Evolutionary conservation across 2,113 vertebrate species (phyloP), one percentile per base, ranked within the genome.

Genomic region (Etheostoma spectabile): DNA sequence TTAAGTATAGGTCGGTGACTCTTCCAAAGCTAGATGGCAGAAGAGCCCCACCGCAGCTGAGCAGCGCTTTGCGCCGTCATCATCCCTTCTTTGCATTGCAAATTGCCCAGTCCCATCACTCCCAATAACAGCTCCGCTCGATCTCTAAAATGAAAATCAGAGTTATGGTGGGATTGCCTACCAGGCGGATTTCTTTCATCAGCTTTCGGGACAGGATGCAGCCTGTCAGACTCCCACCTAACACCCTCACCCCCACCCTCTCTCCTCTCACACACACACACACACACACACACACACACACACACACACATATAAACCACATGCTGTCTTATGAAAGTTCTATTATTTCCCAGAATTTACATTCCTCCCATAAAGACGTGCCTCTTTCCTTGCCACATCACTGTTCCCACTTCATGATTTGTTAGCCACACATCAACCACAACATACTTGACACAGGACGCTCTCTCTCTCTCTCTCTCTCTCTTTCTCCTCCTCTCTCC

Each of bases 21-120:
- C 71, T 91, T 85, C 82, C 53, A 81, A 89, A 93, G 92, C 91
- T 92, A 94, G 93, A 85, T 92, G 93, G 93, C 93, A 92, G 92
- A 93, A 94, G 93, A 93, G 90, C 62, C 89, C 87, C 92, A 91
- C 87, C 81, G 91, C 90, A 90, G 81, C 85, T 45, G 73, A 67
- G 77, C 82, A 35, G 79, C 68, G 71, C 81, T 88, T 52, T 89
- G 83, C 86, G 73, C 88, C 91, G 89, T 90, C 86, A 92, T 85
- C 91, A 67, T 85, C 81, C 83, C 84, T 46, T 85, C 85, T 93
- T 93, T 92, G 83, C 87, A 92, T 92, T 92, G 91, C 87, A 93
- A 88, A 92, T 90, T 55, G 81, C 78, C 56, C 86, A 65, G 51
- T 66, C 83, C 76, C 81, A 89, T 92, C 88, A 86, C 80, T 80